Conservation (phyloP, 2,797 vertebrate species). For the Anabas testudineus region DNA sequence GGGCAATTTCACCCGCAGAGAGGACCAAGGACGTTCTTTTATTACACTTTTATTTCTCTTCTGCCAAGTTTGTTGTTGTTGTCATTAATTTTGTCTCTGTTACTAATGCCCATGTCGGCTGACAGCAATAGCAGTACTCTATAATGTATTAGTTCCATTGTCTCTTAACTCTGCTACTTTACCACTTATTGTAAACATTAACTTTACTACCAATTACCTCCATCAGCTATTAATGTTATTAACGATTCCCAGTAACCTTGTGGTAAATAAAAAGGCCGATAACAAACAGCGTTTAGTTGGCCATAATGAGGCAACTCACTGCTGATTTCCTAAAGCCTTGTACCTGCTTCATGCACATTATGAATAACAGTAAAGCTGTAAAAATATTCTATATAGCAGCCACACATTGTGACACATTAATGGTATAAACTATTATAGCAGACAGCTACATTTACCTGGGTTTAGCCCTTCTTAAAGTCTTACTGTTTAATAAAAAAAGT, state of each 20-base stretch:
- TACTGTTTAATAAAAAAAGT: no score
- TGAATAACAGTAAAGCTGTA: constrained; percentile 22
- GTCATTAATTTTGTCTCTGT: constrained; percentile 43
- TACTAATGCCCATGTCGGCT: not conserved
- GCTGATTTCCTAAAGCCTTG: not conserved
- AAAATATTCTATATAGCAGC: constrained; percentile 9
- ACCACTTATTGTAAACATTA: constrained; percentile 23
- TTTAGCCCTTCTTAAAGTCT: not conserved
- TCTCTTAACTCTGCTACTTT: constrained; percentile 15
- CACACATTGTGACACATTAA: not conserved
- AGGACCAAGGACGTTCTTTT: constrained; percentile 52
- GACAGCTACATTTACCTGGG: not conserved
- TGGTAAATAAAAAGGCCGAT: constrained; percentile 20
- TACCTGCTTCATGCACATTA: not conserved
- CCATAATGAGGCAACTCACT: not conserved
- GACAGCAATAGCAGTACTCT: constrained; percentile 21
- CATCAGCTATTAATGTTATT: constrained; percentile 26
- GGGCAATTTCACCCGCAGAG: constrained; percentile 41
- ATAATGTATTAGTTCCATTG: constrained; percentile 8
- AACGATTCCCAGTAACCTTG: not conserved
- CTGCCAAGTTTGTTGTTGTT: constrained; percentile 31
- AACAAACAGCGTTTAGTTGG: not conserved
- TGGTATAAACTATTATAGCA: not conserved
- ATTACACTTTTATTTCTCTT: constrained; percentile 39
- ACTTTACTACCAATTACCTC: constrained; percentile 16